Evolutionary conservation across 2,888 invertebrate species (phyloP).

Genomic region (Pandemis corylana): DNA sequence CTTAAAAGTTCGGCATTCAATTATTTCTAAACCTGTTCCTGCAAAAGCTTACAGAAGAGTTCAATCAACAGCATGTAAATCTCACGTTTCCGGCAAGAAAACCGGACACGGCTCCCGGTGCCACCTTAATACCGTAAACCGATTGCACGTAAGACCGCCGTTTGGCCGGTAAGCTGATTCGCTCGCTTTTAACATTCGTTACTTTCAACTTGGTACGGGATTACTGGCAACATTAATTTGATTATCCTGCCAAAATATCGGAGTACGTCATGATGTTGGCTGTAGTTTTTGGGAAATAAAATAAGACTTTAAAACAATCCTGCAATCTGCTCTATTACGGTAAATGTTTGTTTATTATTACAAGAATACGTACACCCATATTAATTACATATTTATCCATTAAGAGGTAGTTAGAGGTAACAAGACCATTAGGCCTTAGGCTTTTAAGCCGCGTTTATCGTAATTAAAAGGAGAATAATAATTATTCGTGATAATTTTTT

Average conservation of each 20-base stretch:
- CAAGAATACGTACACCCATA: too few species aligned
- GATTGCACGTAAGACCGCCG: constrained; percentile 24
- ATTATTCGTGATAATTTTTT: too few species aligned
- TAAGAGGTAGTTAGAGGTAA: too few species aligned
- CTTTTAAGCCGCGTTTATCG: too few species aligned
- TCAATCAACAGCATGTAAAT: constrained; percentile 15
- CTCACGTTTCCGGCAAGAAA: constrained; percentile 18
- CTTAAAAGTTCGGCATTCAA: background rate
- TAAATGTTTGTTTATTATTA: too few species aligned
- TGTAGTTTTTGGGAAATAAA: too few species aligned
- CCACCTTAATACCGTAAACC: constrained; percentile 21
- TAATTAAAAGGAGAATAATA: too few species aligned
- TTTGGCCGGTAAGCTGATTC: constrained; percentile 22
- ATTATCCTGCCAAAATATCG: background rate
- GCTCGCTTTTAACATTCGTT: constrained; percentile 20
- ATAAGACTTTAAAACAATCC: too few species aligned
- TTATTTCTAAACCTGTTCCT: background rate
- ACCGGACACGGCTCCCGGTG: constrained; percentile 16
- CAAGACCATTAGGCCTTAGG: too few species aligned
- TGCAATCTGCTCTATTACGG: too few species aligned
- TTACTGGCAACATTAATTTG: constrained; percentile 18
- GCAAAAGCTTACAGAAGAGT: background rate
- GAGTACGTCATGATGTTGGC: too few species aligned
- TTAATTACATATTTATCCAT: too few species aligned
- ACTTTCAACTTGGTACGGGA: constrained; percentile 15